Evolutionary conservation across 1,140 invertebrate genomes (phyloP).

Genomic region (Drosophila tani): DNA sequence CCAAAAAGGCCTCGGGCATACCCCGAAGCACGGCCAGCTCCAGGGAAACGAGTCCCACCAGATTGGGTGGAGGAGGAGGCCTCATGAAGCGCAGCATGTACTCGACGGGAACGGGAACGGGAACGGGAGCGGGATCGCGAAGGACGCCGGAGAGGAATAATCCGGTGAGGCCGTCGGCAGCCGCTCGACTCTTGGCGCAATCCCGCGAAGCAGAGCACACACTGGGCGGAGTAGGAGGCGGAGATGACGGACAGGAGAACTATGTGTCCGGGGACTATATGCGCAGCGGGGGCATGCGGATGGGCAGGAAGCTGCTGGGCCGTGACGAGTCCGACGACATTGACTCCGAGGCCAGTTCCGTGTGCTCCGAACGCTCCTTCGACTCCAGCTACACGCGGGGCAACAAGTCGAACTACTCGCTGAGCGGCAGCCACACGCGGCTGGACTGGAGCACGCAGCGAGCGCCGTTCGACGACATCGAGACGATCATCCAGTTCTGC

Average conservation of each 20-base stretch:
- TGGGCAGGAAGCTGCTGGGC: conserved; percentile 75
- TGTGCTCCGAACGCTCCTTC: conserved; percentile 96
- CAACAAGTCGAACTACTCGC: conserved; percentile 87
- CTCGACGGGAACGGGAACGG: conserved; percentile 65
- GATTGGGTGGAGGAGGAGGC: conserved; percentile 61
- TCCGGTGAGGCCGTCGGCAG: conserved; percentile 88
- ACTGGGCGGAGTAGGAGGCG: conserved; percentile 88
- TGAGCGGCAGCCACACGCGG: conserved; percentile 92
- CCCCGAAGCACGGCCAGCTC: conserved; percentile 89
- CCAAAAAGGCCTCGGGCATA: conserved; percentile 88
- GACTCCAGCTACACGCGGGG: conserved; percentile 89
- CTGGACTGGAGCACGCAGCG: conserved; percentile 87
- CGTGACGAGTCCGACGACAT: conserved; percentile 93
- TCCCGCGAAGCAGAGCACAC: conserved; percentile 95
- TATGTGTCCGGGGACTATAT: conserved; percentile 66
- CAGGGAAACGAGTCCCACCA: conserved; percentile 88
- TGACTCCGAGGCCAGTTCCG: conserved; percentile 97
- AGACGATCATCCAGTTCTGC: conserved; percentile 94
- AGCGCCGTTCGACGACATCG: conserved; percentile 90
- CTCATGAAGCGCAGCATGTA: conserved; percentile 82
- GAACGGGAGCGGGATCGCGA: conserved; percentile 78
- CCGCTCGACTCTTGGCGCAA: conserved; percentile 93
- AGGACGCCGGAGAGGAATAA: conserved; percentile 86
- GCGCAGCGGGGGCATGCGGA: conserved; percentile 69
- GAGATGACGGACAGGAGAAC: conserved; percentile 43